phyloP scores from a whole-genome alignment of 2,113 vertebrate genomes.

The Euleptes europaea region DNA sequence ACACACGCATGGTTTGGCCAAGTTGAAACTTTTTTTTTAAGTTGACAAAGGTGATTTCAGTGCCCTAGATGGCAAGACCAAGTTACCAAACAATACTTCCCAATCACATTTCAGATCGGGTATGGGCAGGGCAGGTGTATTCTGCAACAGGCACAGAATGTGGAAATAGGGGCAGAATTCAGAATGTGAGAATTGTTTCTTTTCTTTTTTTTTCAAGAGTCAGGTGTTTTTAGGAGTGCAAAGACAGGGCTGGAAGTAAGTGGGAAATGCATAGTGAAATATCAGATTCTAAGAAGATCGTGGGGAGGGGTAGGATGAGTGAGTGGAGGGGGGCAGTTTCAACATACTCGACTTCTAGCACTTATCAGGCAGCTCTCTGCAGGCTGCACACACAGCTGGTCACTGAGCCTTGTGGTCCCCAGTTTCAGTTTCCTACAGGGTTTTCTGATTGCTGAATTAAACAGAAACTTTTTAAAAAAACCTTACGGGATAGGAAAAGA shows the following conservation, averaged over 20 bases:
- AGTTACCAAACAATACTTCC: background rate
- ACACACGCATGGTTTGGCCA: background rate
- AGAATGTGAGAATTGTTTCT: background rate
- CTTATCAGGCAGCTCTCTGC: too few relatives aligned
- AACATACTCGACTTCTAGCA: too few relatives aligned
- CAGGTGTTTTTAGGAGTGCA: background rate
- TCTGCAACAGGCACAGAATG: background rate
- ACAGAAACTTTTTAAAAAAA: background rate
- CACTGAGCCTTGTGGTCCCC: too few relatives aligned
- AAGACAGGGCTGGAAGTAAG: background rate
- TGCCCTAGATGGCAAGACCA: background rate
- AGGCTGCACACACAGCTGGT: too few relatives aligned
- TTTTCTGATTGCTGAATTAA: too few relatives aligned
- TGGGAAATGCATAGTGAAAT: background rate
- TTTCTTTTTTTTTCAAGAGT: too few relatives aligned
- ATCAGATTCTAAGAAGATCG: background rate
- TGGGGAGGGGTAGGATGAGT: too few relatives aligned
- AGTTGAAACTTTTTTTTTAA: background rate
- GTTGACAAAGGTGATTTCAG: background rate
- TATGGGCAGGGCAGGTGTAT: background rate
- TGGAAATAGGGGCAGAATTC: background rate
- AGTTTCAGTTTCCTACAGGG: background rate
- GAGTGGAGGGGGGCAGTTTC: background rate
- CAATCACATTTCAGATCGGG: background rate
- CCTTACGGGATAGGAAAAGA: constrained; percentile 87